Base-by-base conservation (phyloP, 1,140 invertebrate genomes). In the Zaprionus ghesquierei region DNA sequence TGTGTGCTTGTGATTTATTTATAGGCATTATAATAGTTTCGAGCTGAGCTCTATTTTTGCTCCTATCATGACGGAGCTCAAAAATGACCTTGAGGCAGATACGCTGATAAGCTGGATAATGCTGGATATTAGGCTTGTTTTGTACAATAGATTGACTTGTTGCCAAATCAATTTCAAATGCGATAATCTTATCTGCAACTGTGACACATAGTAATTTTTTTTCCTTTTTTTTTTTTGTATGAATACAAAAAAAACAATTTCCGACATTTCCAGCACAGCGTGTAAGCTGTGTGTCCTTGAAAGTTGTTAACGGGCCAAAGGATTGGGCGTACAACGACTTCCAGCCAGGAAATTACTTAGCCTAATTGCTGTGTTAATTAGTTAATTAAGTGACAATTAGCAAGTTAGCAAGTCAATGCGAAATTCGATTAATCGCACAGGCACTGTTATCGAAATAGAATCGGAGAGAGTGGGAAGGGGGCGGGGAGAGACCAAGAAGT, bases 11-110 rank as follows among this genome's bases (percentile, higher is more conserved):
- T 50, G 59, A 61, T 61, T 61, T 61, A 50, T 61, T 50, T 33
- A 51, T 61, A 35, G 46, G 31, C 27, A 61, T 63, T 53, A n/a
- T n/a, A 63, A 63, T 63, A 38, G 62, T 44, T 63, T 41, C 49
- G 33, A 62, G 60, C 29, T 50, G 46, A 25, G 29, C 33, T 29
- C 20, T 51, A 62, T 62, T 62, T 62, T 23, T 51, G 10, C n/a
- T 29, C 27, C 3, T 50, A 22, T 9, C 27, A 8, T 61, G 58
- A 61, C 60, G 38, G 46, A 50, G 49, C 50, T 29, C 3, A 18
- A 61, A 50, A 44, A 22, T 41, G 35, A 41, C 35, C 35, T 41
- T 41, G 35, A 41, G 35, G 35, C 35, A 18, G 35, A 6, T 15
- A 8, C n/a, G n/a, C n/a, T 41, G 35, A 15, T 41, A 41, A 41